Evolutionary conservation across 1,140 invertebrate species (phyloP).

Genomic region (Zaprionus ornatus): DNA sequence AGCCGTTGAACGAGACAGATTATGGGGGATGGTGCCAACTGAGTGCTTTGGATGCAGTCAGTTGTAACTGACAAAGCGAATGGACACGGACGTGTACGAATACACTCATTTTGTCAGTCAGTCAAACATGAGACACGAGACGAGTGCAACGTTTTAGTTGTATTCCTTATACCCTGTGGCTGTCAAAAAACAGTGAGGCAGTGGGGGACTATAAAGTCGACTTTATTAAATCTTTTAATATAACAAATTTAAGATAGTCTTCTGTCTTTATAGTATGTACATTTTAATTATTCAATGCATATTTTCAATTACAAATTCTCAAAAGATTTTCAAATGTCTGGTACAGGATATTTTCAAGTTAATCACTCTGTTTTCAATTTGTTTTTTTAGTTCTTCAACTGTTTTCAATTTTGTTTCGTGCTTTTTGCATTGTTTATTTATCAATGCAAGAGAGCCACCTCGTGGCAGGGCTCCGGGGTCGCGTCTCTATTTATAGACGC

Average conservation of each 20-base stretch:
- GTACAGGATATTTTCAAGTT: background rate
- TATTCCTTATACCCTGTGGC: constrained; percentile 4
- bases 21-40: constrained; percentile 3
- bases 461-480: constrained; percentile 60
- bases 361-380: constrained; percentile 34
- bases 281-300: no score
- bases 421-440: constrained; percentile 56
- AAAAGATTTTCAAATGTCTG: background rate
- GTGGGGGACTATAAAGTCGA: background rate
- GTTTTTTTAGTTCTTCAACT: constrained; percentile 30
- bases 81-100: constrained; percentile 15
- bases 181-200: background rate
- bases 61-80: constrained; percentile 68
- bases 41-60: constrained; percentile 68
- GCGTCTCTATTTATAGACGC: constrained; percentile 55
- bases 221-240: background rate
- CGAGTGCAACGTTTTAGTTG: constrained; percentile 33
- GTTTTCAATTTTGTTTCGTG: constrained; percentile 38
- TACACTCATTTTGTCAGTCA: constrained; percentile 73
- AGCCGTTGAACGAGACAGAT: constrained; percentile 6
- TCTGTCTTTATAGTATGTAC: no score
- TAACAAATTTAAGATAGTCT: background rate
- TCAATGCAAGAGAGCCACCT: constrained; percentile 62
- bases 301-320: background rate
- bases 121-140: constrained; percentile 57